phyloP scores from a whole-genome alignment of 2,797 vertebrate species.

The Triplophysa bombifrons region DNA sequence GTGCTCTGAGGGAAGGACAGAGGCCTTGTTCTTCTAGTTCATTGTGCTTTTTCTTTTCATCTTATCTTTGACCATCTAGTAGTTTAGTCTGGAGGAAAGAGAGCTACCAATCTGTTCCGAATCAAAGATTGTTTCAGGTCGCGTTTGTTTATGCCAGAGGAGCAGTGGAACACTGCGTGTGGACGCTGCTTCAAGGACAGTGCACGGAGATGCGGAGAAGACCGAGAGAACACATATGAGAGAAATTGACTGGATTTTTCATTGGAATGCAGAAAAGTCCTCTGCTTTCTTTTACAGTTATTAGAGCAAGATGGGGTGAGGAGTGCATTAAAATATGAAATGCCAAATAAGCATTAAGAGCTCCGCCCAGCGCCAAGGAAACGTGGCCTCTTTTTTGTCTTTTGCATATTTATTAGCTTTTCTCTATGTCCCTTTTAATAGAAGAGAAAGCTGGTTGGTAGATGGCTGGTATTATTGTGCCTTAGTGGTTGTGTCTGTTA shows the following conservation, averaged over 20 bases:
- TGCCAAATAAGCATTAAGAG: constrained; percentile 43
- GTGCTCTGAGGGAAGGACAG: constrained; percentile 14
- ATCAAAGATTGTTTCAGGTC: constrained; percentile 52
- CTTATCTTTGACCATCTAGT: constrained; percentile 49
- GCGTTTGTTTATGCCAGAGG: constrained; percentile 50
- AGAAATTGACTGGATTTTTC: constrained; percentile 42
- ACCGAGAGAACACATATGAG: constrained; percentile 58
- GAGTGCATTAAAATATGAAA: constrained; percentile 53
- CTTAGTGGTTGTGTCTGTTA: no score
- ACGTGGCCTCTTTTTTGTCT: constrained; percentile 6
- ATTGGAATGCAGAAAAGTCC: constrained; percentile 57
- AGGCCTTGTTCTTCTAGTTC: constrained; percentile 38
- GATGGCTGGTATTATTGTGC: no score
- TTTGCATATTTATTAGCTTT: background rate
- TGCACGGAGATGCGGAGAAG: constrained; percentile 41
- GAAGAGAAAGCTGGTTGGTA: background rate
- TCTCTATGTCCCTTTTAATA: background rate
- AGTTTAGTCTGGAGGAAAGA: constrained; percentile 45
- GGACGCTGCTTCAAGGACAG: constrained; percentile 44
- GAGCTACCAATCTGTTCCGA: constrained; percentile 55
- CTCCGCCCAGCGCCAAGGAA: constrained; percentile 39
- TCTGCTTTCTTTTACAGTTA: constrained; percentile 63
- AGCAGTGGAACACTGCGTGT: constrained; percentile 50
- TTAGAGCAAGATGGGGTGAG: constrained; percentile 62
- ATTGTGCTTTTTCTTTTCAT: constrained; percentile 35